Evolutionary conservation across 2,113 vertebrate species (phyloP), one percentile per base, ranked within the genome.

Genomic region (Bettongia penicillata): DNA sequence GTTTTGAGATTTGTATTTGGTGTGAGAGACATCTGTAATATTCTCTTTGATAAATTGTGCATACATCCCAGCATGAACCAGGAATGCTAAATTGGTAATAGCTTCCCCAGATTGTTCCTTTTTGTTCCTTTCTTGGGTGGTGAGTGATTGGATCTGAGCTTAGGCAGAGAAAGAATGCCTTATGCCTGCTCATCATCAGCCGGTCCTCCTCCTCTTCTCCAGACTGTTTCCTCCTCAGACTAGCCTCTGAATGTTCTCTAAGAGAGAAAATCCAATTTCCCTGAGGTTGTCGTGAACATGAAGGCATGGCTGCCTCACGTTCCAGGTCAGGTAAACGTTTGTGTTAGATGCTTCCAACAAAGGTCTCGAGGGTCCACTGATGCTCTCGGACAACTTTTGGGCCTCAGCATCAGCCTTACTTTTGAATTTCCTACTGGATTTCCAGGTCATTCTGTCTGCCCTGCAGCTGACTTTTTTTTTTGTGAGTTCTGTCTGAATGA

Each of bases 41-140:
- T 52, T 26, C 89, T 47, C 5, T 91, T 53, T 49, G 51, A 90
- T 26, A 92, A 47, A 5, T 16, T 16, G 9, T 28, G 22, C 0
- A 0, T 8, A 53, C 24, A 2, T 90, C 37, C 53, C 24, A 77
- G 14, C 43, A 19, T 12, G n/a, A 50, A 53, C 22, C 89, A 51
- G 24, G 28, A 6, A 4, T 23, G 37, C 51, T 90, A 24, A 93
- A 37, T 7, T 2, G 61, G 2, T 24, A 55, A 55, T 16, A 3
- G 7, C 23, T 68, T 48, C 90, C 61, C 14, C 16, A 77, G 37
- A n/a, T 7, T 77, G n/a, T 77, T 22, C 61, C 61, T 77, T 77
- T 37, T 16, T 31, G 52, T 43, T 55, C 23, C 0, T 2, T 43
- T 55, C 23, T 0, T 2, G 23, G 51, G 47, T 23, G 14, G 0